Evolutionary conservation across 2,113 vertebrate genomes (phyloP).

Genomic region (Recurvirostra avosetta): DNA sequence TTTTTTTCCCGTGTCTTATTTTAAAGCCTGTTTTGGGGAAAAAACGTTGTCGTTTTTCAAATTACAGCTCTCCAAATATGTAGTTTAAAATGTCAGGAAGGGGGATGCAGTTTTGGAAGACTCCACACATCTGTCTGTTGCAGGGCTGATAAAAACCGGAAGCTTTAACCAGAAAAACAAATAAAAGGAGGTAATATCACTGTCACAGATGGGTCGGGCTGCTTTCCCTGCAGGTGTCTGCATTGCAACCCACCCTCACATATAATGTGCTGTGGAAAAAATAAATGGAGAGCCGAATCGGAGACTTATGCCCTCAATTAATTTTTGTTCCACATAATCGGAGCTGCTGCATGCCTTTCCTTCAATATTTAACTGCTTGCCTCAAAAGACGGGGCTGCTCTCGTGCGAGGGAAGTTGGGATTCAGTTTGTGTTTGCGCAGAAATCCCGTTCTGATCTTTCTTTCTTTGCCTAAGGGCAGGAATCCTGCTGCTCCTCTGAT

Average conservation of each 20-base stretch:
- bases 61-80: not conserved
- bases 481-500: conserved; percentile 46
- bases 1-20: not conserved
- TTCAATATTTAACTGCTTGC: conserved; percentile 17
- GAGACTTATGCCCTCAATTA: conserved; percentile 58
- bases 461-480: conserved; percentile 14
- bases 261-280: conserved; percentile 36
- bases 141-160: not conserved
- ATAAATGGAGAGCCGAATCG: not conserved
- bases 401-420: not conserved
- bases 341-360: conserved; percentile 24
- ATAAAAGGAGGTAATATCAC: not conserved
- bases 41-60: not conserved
- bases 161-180: conserved; percentile 23
- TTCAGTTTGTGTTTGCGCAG: not conserved
- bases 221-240: conserved; percentile 35
- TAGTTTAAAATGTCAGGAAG: conserved; percentile 2
- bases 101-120: not conserved
- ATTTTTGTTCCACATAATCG: conserved; percentile 50
- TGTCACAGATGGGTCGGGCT: not conserved
- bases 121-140: not conserved
- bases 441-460: conserved; percentile 21
- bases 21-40: not conserved
- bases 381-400: not conserved
- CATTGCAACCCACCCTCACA: not conserved